These are phyloP conservation scores for Ectemnius continuus DNA, from an alignment of 2,888 invertebrate species.

Conservation along the genomic window DNA sequence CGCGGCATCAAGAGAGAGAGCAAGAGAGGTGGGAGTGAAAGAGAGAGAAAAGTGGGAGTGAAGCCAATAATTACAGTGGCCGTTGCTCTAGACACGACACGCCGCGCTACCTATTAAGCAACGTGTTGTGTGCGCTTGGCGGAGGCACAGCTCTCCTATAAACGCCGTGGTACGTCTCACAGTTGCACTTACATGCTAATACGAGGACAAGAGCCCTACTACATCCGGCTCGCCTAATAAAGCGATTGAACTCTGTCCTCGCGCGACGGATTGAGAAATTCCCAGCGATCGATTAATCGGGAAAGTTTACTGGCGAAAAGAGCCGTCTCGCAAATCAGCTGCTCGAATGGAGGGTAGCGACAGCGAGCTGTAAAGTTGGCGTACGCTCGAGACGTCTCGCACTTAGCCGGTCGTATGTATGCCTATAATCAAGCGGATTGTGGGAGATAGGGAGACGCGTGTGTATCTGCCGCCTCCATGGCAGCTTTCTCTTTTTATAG, in stretches of 20 bases:
- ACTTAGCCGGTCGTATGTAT: neutral
- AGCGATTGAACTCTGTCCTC: neutral
- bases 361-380: too few relatives aligned
- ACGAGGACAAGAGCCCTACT: neutral
- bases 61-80: conserved; percentile 62
- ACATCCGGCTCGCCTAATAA: conserved; percentile 23
- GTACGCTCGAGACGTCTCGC: neutral
- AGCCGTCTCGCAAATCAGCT: too few relatives aligned
- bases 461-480: conserved; percentile 35
- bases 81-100: conserved; percentile 60
- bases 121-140: conserved; percentile 47
- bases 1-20: conserved; percentile 27
- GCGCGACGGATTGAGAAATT: conserved; percentile 3
- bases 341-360: too few relatives aligned
- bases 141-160: conserved; percentile 34
- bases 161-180: conserved; percentile 51
- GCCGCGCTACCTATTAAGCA: conserved; percentile 55
- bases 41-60: conserved; percentile 40
- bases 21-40: conserved; percentile 35
- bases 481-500: conserved; percentile 74
- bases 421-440: conserved; percentile 9
- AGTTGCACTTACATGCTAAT: conserved; percentile 40
- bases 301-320: too few relatives aligned
- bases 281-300: too few relatives aligned
- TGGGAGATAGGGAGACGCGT: conserved; percentile 19